A percentile compares a stretch with the other conserved stretches of the same genome.
Evolutionary conservation across 2,797 vertebrate species (phyloP).

Genomic region (Enteromius anoplus): DNA sequence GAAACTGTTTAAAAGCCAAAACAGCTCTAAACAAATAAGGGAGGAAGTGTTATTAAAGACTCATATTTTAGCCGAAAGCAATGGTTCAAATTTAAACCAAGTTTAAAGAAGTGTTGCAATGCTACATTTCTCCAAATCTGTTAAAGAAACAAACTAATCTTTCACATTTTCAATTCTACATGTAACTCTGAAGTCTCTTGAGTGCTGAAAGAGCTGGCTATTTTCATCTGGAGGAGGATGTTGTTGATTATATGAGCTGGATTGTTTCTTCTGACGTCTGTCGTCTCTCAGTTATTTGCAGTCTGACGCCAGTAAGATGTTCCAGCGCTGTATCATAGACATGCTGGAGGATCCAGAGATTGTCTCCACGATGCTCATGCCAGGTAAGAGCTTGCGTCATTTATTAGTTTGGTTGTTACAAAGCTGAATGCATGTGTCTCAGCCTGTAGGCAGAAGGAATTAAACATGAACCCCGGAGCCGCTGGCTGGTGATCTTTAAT

Average conservation of each 20-base stretch:
- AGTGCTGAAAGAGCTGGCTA: not conserved
- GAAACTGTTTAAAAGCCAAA: too few species aligned
- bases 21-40: too few species aligned
- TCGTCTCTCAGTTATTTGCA: conserved; percentile 84
- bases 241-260: not conserved
- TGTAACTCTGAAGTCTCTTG: not conserved
- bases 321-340: conserved; percentile 88
- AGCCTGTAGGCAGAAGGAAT: not conserved
- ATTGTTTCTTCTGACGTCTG: conserved; percentile 3
- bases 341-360: conserved; percentile 88
- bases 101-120: not conserved
- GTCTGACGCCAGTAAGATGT: conserved; percentile 87
- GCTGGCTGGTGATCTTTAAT: not conserved
- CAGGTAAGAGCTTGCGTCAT: conserved; percentile 75
- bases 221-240: not conserved
- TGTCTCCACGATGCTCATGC: conserved; percentile 92
- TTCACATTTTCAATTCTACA: not conserved
- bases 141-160: not conserved
- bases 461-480: not conserved
- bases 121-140: not conserved
- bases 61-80: too few species aligned
- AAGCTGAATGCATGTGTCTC: not conserved
- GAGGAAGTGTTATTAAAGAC: too few species aligned
- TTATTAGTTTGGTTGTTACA: not conserved
- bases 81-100: too few species aligned